These are phyloP conservation scores for Lordiphosa mommai DNA, from an alignment of 1,140 invertebrate species.

Conservation along the genomic window DNA sequence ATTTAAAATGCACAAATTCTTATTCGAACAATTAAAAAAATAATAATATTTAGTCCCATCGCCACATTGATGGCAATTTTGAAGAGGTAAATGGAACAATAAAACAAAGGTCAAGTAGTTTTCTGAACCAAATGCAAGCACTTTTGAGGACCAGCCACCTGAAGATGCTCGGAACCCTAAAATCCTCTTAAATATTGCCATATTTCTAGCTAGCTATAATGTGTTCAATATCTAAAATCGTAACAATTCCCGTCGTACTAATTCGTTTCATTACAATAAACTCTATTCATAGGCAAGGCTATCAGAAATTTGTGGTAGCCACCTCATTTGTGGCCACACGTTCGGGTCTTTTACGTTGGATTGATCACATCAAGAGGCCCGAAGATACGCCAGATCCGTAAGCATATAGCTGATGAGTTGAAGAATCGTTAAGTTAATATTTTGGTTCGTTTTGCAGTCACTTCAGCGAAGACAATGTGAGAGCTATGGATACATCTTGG, in stretches of 20 bases:
- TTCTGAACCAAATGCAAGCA: conserved; percentile 27
- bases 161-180: conserved; percentile 21
- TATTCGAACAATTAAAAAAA: conserved; percentile 62
- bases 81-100: conserved; percentile 85
- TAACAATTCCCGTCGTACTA: conserved; percentile 6
- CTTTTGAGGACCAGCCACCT: conserved; percentile 38
- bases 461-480: conserved; percentile 89
- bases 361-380: conserved; percentile 83
- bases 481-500: conserved; percentile 94
- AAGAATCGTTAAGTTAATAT: background rate
- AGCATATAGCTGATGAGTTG: conserved; percentile 18
- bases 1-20: conserved; percentile 42
- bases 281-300: conserved; percentile 87
- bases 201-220: background rate
- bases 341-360: conserved; percentile 92
- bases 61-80: conserved; percentile 92
- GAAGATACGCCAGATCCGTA: conserved; percentile 85
- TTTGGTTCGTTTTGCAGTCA: conserved; percentile 82
- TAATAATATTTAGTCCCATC: conserved; percentile 86
- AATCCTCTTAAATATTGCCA: conserved; percentile 13
- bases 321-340: conserved; percentile 93
- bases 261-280: conserved; percentile 5
- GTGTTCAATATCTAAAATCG: background rate
- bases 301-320: conserved; percentile 91
- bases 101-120: conserved; percentile 37